Conservation (phyloP, 2,888 invertebrate species). For the Dorcus parallelipipedus region DNA sequence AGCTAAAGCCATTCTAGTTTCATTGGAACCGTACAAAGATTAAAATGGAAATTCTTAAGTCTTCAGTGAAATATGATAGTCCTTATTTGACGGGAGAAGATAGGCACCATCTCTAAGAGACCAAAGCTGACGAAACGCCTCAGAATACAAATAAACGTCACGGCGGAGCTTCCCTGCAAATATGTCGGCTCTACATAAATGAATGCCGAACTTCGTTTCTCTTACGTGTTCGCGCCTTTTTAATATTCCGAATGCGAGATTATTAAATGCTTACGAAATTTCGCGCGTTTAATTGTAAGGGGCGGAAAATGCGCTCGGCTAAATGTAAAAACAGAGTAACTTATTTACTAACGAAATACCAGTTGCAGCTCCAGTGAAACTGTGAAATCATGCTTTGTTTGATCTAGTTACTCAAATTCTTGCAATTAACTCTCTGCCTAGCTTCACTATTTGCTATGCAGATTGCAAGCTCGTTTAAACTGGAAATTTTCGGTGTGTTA, state of each 20-base stretch:
- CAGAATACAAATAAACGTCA: constrained; percentile 26
- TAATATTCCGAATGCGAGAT: constrained; percentile 13
- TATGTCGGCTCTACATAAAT: constrained; percentile 25
- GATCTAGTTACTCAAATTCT: constrained; percentile 23
- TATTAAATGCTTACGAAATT: constrained; percentile 10
- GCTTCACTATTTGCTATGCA: constrained; percentile 29
- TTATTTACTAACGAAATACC: constrained; percentile 15
- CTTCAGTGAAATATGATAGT: constrained; percentile 42
- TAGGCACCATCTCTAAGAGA: constrained; percentile 27
- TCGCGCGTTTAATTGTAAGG: constrained; percentile 3
- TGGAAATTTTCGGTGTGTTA: constrained; percentile 24
- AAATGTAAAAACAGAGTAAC: constrained; percentile 11
- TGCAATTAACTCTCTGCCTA: constrained; percentile 29
- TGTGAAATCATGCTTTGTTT: constrained; percentile 18
- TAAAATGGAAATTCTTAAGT: constrained; percentile 42
- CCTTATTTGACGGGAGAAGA: constrained; percentile 35
- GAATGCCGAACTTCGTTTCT: constrained; percentile 22
- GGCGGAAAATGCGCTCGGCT: constrained; percentile 5
- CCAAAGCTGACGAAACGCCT: constrained; percentile 24
- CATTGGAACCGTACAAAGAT: constrained; percentile 27
- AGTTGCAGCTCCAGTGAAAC: neutral
- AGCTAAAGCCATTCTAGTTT: constrained; percentile 29
- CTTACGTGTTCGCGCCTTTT: constrained; percentile 18
- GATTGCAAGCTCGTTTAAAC: constrained; percentile 26
- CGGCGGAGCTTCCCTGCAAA: constrained; percentile 21